Evolutionary conservation across 2,113 vertebrate species (phyloP).

Genomic region (Sporophila hypoxantha): DNA sequence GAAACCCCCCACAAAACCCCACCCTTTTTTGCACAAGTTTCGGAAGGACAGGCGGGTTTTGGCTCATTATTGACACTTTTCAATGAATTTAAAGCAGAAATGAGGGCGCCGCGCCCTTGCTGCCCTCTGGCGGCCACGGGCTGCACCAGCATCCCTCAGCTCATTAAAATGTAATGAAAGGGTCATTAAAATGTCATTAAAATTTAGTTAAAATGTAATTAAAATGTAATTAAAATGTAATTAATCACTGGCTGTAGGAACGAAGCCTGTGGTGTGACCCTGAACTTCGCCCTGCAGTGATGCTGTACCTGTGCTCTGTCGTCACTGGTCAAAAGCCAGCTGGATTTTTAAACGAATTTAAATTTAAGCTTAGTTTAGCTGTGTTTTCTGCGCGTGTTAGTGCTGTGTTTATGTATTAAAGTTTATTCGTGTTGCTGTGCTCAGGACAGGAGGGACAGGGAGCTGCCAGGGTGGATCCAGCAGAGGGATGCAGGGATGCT

Average conservation of each 20-base stretch:
- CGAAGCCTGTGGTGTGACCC: background rate
- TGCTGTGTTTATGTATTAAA: background rate
- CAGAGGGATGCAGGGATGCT: background rate
- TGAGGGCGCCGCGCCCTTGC: background rate
- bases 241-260: accelerated
- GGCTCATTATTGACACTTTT: accelerated
- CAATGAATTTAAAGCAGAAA: background rate
- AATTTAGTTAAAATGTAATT: background rate
- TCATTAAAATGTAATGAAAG: background rate
- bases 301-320: accelerated
- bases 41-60: accelerated
- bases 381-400: background rate
- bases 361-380: background rate
- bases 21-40: background rate
- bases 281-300: no score
- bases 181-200: background rate
- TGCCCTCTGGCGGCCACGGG: background rate
- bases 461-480: background rate
- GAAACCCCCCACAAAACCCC: background rate
- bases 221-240: background rate
- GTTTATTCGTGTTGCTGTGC: background rate
- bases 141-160: accelerated
- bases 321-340: accelerated
- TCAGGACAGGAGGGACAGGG: background rate
- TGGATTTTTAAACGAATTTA: background rate